phyloP scores from a whole-genome alignment of 35 echinoderm and acorn worm genomes.

The Chiridota heheva region DNA sequence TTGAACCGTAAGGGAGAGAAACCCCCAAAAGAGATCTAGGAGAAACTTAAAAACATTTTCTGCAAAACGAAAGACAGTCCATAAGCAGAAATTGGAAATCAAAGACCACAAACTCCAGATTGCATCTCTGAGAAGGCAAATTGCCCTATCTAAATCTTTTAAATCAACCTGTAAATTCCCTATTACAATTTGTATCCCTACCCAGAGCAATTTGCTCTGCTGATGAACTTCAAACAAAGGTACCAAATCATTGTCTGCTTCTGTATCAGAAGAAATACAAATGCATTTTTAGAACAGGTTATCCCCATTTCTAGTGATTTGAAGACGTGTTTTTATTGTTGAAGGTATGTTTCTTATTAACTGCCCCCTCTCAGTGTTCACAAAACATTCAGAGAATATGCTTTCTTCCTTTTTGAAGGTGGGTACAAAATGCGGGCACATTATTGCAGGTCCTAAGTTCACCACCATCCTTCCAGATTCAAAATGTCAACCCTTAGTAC shows the following conservation, averaged over 20 bases:
- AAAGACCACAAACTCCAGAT: slow-evolving; percentile 29
- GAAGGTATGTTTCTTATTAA: slow-evolving; percentile 40
- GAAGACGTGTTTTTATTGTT: slow-evolving; percentile 1
- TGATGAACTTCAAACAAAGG: slow-evolving; percentile 40
- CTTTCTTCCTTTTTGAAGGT: not conserved
- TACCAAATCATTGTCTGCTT: not conserved
- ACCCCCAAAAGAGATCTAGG: too few relatives aligned
- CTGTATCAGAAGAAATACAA: slow-evolving; percentile 6
- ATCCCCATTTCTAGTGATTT: too few relatives aligned
- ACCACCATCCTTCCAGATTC: too few relatives aligned
- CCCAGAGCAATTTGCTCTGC: slow-evolving; percentile 25
- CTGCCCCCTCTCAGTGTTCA: not conserved
- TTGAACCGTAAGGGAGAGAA: not conserved
- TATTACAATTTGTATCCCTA: slow-evolving; percentile 33
- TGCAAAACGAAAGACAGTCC: not conserved
- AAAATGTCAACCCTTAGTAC: too few relatives aligned
- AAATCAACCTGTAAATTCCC: not conserved
- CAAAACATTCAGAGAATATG: slow-evolving; percentile 40
- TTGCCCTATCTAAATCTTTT: not conserved
- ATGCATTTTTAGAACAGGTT: slow-evolving; percentile 16
- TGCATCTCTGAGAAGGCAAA: slow-evolving; percentile 31
- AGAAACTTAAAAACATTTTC: slow-evolving; percentile 31
- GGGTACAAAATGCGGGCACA: not conserved
- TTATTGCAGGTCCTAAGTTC: too few relatives aligned
- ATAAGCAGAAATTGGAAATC: slow-evolving; percentile 26